Base-by-base conservation (phyloP, 2,797 vertebrate genomes). In the Gambelia wislizenii region DNA sequence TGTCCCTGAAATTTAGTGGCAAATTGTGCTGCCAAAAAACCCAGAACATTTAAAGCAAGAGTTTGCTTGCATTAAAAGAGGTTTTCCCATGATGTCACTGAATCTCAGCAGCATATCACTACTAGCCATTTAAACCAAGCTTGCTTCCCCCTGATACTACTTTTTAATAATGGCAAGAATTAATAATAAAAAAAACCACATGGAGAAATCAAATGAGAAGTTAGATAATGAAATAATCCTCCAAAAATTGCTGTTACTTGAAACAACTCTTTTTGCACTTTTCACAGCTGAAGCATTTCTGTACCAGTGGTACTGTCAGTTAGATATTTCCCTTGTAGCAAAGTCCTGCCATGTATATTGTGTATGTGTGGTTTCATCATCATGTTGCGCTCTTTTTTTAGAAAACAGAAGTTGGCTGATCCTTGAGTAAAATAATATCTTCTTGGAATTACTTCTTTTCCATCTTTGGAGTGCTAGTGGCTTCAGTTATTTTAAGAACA, bases 361-460 rank as follows among this genome's bases (percentile, higher is more conserved):
- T 59, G 52, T 42, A 25, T 4, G n/a, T 94, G 10, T 52, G n/a
- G n/a, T 56, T 12, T 0, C 85, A 82, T 87, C 56, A 83, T 77
- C 42, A 47, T 47, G 1, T 49, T 91, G 1, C 67, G 82, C 72
- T 90, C 69, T 87, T 2, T 59, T 42, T 52, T 83, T 92, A 85
- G 1, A 87, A 89, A 20, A 30, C n/a, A 27, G 6, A 80, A 0
- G 6, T 91, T 84, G 85, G 47, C 64, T 25, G 13, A 36, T 56
- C 6, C 83, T 86, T 49, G 61, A 39, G n/a, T 95, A 82, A 91
- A 88, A 72, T 77, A 87, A 33, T 79, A 30, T 44, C 69, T 86
- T 94, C 78, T 90, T 76, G 83, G 89, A 89, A 72, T 0, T 90
- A 39, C 52, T 86, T 42, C 6, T 6, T 70, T 0, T 79, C 78